Conservation (phyloP, 1,140 invertebrate species). For the Bombus cullumanus region DNA sequence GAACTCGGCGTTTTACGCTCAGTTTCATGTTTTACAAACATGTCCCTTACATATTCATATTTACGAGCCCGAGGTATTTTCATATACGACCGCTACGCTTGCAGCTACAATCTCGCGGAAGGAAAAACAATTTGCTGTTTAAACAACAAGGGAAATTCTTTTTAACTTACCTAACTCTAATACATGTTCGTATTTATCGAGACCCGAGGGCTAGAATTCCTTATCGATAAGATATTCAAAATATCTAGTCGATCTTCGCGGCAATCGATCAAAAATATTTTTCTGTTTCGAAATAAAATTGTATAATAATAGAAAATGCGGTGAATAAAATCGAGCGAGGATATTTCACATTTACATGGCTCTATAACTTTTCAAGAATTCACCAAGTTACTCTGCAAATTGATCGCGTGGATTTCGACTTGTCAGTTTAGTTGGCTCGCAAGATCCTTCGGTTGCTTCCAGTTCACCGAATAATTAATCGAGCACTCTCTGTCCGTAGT, state of each 20-base stretch:
- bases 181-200: too few species aligned
- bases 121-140: neutral
- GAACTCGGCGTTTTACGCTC: neutral
- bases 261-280: neutral
- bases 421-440: neutral
- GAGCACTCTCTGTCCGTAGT: constrained; percentile 10
- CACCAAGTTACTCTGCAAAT: neutral
- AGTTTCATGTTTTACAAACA: constrained; percentile 22
- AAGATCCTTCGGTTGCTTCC: constrained; percentile 33
- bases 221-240: neutral
- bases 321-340: too few species aligned
- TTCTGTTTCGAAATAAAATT: too few species aligned
- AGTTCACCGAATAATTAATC: constrained; percentile 58
- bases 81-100: neutral
- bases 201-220: neutral
- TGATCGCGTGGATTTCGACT: neutral
- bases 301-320: too few species aligned
- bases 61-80: neutral
- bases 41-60: constrained; percentile 16
- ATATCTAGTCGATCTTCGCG: neutral
- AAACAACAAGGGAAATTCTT: neutral
- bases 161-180: too few species aligned
- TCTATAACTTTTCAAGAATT: too few species aligned
- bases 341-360: too few species aligned
- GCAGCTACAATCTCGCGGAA: too few species aligned